Base-by-base conservation (phyloP, 2,888 invertebrate species). In the Cephus sareptanus region DNA sequence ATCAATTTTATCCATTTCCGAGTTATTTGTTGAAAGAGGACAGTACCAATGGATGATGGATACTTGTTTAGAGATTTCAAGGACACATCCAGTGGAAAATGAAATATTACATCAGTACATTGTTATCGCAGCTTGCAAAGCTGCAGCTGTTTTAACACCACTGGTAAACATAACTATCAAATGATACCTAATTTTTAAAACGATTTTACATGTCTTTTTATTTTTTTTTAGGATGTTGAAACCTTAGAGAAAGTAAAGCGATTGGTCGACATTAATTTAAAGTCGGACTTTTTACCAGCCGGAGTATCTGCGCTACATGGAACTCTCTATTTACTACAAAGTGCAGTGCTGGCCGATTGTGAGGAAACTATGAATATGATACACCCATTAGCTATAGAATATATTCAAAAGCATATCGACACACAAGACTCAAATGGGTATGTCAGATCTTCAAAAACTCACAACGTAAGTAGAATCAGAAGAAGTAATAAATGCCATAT, bases 41-140 rank as follows among this genome's bases (percentile, higher is more conserved):
- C 97, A 97, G 90, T 97, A 95, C 91, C 94, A 94, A 85, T 96
- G 96, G 96, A 95, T 97, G 94, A 92, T 96, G 85, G 94, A 95
- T 82, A 94, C 94, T 13, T 94, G 95, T 86, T 90, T 95, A 83
- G 95, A 95, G 82, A 89, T 95, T 74, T 93, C 95, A 35, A 94
- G 94, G 86, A 92, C 92, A 79, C 95, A 96, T 88, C 94, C 95
- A 30, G 92, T 93, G 77, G 96, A 97, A 89, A 97, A 97, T 91
- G 96, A 96, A 87, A 93, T 97, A 79, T 92, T 96, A 35, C 94
- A 95, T 92, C 95, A 96, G 83, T 95, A 95, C 89, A 90, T 96
- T 33, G 93, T 94, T 30, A 92, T 95, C 11, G 95, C 94, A 3
- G 92, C 94, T 31, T 95, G 95, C 86, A 96, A 96, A 91, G 93